Conservation (phyloP, 1,140 invertebrate genomes). For the Drosophila tropicalis region DNA sequence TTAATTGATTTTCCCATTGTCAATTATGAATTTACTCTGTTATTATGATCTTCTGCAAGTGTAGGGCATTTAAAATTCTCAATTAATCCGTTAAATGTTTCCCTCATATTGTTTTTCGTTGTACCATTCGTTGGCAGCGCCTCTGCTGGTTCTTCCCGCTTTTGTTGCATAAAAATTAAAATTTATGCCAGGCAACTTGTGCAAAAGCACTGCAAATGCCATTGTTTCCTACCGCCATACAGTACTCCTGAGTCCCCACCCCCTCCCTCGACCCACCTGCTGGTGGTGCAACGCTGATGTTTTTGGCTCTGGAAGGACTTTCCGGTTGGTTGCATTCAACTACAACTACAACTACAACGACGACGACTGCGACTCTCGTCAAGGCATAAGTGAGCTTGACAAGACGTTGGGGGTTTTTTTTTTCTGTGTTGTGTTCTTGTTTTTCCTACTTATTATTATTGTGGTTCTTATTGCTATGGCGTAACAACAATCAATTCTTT, state of each 20-base stretch:
- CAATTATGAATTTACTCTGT: too few species aligned
- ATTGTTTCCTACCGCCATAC: constrained; percentile 52
- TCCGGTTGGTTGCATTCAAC: constrained; percentile 49
- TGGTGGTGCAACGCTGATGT: constrained; percentile 27
- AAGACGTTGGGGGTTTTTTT: constrained; percentile 29
- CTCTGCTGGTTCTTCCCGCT: constrained; percentile 56
- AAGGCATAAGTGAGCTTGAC: constrained; percentile 31
- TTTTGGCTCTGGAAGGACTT: constrained; percentile 54
- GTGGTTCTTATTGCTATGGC: not conserved
- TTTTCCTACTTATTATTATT: constrained; percentile 1
- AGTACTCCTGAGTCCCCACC: not conserved
- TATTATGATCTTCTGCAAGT: too few species aligned
- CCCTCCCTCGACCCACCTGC: constrained; percentile 4
- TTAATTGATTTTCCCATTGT: too few species aligned
- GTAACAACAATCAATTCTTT: constrained; percentile 8
- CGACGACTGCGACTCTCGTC: not conserved
- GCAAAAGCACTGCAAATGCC: constrained; percentile 74
- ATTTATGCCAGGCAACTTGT: constrained; percentile 76
- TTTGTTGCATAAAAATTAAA: constrained; percentile 80
- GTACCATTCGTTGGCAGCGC: constrained; percentile 47
- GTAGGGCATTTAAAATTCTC: not conserved
- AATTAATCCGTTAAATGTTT: not conserved
- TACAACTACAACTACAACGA: not conserved
- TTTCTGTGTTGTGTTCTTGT: not conserved
- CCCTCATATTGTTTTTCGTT: constrained; percentile 19